Evolutionary conservation across 2,113 vertebrate genomes (phyloP).

Genomic region (Myrmecophaga tridactyla): DNA sequence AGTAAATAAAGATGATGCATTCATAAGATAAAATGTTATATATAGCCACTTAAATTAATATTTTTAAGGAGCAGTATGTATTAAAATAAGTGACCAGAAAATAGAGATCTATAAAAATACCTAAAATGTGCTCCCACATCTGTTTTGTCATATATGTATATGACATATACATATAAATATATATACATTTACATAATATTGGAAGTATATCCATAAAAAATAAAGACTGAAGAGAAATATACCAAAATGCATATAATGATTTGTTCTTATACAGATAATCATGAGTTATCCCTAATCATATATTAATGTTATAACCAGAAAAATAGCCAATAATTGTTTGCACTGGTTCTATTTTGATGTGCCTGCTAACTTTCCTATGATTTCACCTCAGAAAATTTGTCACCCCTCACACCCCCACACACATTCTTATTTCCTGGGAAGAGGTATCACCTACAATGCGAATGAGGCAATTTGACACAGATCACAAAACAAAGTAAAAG

Average conservation of each 20-base stretch:
- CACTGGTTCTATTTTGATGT: neutral
- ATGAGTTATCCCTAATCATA: neutral
- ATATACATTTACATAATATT: neutral
- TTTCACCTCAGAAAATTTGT: neutral
- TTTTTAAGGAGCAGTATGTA: neutral
- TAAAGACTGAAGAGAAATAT: neutral
- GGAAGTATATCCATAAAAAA: neutral
- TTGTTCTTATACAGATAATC: neutral
- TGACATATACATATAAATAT: too few relatives aligned
- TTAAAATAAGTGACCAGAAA: neutral
- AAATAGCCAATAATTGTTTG: neutral
- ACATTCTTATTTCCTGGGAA: too few relatives aligned
- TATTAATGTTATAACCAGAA: neutral
- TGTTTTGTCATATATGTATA: neutral
- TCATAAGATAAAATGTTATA: neutral
- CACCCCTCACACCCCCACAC: too few relatives aligned
- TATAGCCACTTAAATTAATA: neutral
- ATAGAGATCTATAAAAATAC: neutral
- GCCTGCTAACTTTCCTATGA: neutral
- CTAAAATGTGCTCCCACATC: neutral
- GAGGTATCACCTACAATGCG: too few relatives aligned
- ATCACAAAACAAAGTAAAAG: too few relatives aligned
- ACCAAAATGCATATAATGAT: neutral
- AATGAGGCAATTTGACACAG: too few relatives aligned
- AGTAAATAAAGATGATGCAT: neutral